phyloP scores from a whole-genome alignment of 2,888 invertebrate genomes.

The Campaea margaritaria region DNA sequence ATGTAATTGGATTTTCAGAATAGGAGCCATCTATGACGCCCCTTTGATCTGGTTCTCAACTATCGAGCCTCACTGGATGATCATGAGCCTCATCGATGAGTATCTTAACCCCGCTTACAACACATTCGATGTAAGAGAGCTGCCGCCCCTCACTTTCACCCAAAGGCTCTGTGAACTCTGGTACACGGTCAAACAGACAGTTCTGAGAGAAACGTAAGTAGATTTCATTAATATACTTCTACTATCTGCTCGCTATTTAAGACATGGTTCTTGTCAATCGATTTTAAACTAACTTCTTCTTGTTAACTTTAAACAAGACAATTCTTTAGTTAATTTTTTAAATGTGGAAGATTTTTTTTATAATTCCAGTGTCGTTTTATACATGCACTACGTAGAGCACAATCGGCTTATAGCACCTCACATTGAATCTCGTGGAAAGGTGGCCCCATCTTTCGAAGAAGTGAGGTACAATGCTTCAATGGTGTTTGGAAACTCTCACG shows the following conservation, averaged over 20 bases:
- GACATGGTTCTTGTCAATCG: too few relatives aligned
- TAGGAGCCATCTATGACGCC: conserved; percentile 40
- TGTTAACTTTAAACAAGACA: too few relatives aligned
- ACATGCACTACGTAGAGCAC: not conserved
- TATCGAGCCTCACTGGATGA: conserved; percentile 51
- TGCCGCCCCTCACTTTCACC: conserved; percentile 50
- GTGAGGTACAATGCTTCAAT: conserved; percentile 35
- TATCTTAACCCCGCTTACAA: conserved; percentile 61
- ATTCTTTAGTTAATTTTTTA: too few relatives aligned
- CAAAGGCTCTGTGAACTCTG: conserved; percentile 48
- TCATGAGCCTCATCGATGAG: conserved; percentile 54
- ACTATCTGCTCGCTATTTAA: too few relatives aligned
- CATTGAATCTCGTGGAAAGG: conserved; percentile 28
- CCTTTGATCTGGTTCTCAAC: conserved; percentile 56
- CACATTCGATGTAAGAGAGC: conserved; percentile 42
- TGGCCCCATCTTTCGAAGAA: conserved; percentile 34
- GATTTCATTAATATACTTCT: not conserved
- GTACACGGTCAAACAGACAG: conserved; percentile 9
- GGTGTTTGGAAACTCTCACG: conserved; percentile 33
- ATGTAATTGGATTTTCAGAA: not conserved
- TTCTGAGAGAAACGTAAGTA: conserved; percentile 12
- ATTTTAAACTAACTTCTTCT: too few relatives aligned
- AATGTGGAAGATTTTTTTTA: too few relatives aligned
- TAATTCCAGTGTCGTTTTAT: not conserved
- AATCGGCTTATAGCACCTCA: conserved; percentile 24